These are phyloP conservation scores for Caenorhabditis inopinata DNA, from an alignment of 1,140 invertebrate genomes.

Conservation along the genomic window DNA sequence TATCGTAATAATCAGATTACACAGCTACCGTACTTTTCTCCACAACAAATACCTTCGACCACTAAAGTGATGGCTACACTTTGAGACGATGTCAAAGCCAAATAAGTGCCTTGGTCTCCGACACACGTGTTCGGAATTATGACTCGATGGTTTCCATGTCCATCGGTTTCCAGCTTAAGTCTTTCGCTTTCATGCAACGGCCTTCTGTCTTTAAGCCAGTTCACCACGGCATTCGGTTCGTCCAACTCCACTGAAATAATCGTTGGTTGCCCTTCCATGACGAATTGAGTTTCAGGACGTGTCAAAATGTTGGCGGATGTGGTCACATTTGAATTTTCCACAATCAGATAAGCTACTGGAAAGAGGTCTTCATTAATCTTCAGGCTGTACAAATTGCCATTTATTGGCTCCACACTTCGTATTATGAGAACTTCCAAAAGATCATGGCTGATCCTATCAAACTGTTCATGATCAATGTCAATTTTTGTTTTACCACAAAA, in stretches of 20 bases:
- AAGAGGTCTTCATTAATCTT: slow-evolving; percentile 60
- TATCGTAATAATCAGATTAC: too few species aligned
- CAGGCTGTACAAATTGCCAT: slow-evolving; percentile 59
- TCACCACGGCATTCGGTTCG: slow-evolving; percentile 42
- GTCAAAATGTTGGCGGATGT: slow-evolving; percentile 42
- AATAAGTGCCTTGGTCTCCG: slow-evolving; percentile 59
- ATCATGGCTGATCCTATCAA: slow-evolving; percentile 59
- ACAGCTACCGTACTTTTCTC: background rate
- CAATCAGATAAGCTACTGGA: slow-evolving; percentile 62
- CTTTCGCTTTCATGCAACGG: slow-evolving; percentile 42
- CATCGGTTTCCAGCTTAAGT: slow-evolving; percentile 43
- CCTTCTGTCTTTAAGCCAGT: slow-evolving; percentile 56
- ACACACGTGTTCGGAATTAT: slow-evolving; percentile 37
- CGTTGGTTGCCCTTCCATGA: slow-evolving; percentile 64
- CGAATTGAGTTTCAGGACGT: slow-evolving; percentile 60
- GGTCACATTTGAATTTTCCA: slow-evolving; percentile 57
- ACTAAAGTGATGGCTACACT: slow-evolving; percentile 56
- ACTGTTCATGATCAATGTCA: slow-evolving; percentile 46
- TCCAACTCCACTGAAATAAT: slow-evolving; percentile 52
- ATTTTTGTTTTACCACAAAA: slow-evolving; percentile 50
- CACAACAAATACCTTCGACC: slow-evolving; percentile 57
- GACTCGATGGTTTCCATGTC: slow-evolving; percentile 36
- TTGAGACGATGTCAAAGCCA: slow-evolving; percentile 52
- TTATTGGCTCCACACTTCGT: slow-evolving; percentile 52
- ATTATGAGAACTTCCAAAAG: slow-evolving; percentile 62